phyloP scores from a whole-genome alignment of 2,888 invertebrate species.

The Drosophila emarginata region DNA sequence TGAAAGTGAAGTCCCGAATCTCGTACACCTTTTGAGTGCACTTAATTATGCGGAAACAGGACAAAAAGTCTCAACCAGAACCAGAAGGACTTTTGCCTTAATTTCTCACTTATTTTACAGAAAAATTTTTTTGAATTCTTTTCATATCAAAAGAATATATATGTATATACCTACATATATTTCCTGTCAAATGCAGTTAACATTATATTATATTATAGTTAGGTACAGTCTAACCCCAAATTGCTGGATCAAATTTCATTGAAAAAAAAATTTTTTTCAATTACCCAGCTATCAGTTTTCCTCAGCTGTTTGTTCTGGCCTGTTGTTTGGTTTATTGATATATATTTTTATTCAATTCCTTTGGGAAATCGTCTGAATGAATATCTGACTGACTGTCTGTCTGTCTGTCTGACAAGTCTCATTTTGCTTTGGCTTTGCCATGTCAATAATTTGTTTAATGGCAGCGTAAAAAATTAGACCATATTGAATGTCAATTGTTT shows the following conservation, averaged over 20 bases:
- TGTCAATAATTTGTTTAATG: slow-evolving; percentile 79
- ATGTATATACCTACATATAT: no score
- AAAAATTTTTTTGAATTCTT: slow-evolving; percentile 65
- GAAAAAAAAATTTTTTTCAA: slow-evolving; percentile 63
- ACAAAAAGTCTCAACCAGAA: slow-evolving; percentile 20
- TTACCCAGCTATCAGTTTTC: slow-evolving; percentile 50
- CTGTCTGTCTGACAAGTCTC: slow-evolving; percentile 47
- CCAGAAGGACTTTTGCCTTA: slow-evolving; percentile 29
- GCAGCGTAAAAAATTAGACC: slow-evolving; percentile 79
- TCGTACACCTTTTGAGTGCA: slow-evolving; percentile 57
- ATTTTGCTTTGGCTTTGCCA: slow-evolving; percentile 46
- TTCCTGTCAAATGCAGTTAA: slow-evolving; percentile 65
- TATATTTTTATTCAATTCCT: slow-evolving; percentile 49
- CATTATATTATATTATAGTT: background rate
- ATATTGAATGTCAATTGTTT: slow-evolving; percentile 82
- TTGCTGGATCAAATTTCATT: slow-evolving; percentile 36
- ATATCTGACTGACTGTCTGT: background rate
- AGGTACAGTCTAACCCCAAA: slow-evolving; percentile 26
- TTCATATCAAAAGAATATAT: slow-evolving; percentile 26
- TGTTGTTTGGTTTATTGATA: slow-evolving; percentile 68
- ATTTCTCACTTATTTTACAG: slow-evolving; percentile 64
- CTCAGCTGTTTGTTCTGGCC: slow-evolving; percentile 40
- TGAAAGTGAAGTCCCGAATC: background rate
- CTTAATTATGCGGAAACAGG: slow-evolving; percentile 70
- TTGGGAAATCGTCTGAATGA: slow-evolving; percentile 29